Base-by-base conservation (phyloP, 2,888 invertebrate genomes). In the Biston betularia region DNA sequence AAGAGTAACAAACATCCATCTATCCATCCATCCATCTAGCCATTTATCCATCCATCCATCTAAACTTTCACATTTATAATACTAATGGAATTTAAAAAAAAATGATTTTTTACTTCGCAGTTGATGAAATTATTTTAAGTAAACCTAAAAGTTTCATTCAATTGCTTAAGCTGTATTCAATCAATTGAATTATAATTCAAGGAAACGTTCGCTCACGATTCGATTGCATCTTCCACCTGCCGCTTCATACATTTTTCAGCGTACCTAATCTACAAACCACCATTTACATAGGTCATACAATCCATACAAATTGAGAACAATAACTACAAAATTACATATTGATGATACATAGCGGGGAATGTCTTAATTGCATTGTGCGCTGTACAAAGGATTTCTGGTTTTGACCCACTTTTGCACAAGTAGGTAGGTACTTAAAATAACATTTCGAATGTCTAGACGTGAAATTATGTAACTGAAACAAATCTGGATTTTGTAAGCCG, bases 341-440 rank as follows among this genome's bases (percentile, higher is more conserved):
- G 79, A 77, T 79, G 75, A 75, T 80, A 75, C 62, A 60, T 63
- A 73, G 72, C 70, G 69, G 58, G 8, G 60, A 48, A 63, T 75
- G 73, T 74, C 70, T 72, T 77, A 79, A 79, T 73, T 77, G 78
- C 72, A 81, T 84, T 81, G 81, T 81, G 66, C 63, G 57, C 58
- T 53, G 67, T 61, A 86, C 85, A 87, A 87, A 63, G 66, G 80
- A 81, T 76, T 73, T 79, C 73, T 75, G 73, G 69, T 75, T 73
- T 72, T 79, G 81, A 80, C 81, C 83, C 65, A 79, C 73, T 78
- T 85, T 70, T 63, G 53, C 38, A 63, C 50, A 71, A 71, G 58
- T 73, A 69, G 60, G 63, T 33, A 52, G 60, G 63, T 33, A 52
- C 65, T 65, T 72, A 63, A 72, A 72, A 74, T 71, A 49, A 53